Evolutionary conservation across 2,888 invertebrate species (phyloP).

Genomic region (Agriopis marginaria): DNA sequence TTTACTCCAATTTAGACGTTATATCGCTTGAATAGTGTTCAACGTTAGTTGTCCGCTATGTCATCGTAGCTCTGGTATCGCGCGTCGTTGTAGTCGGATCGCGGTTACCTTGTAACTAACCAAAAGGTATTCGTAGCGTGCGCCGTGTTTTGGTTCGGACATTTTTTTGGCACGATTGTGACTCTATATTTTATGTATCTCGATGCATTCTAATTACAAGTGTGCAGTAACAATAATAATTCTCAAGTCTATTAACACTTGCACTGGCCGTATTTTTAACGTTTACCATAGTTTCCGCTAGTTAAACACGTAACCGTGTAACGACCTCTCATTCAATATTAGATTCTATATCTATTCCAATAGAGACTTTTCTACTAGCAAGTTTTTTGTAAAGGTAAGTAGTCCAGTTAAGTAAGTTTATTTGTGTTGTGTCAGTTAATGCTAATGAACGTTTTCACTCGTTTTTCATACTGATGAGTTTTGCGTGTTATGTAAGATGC

Average conservation of each 20-base stretch:
- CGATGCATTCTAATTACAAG: neutral
- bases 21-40: too few species aligned
- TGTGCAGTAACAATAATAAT: conserved; percentile 33
- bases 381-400: conserved; percentile 11
- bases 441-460: conserved; percentile 38
- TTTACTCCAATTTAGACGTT: too few species aligned
- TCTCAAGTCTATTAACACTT: conserved; percentile 32
- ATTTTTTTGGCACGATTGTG: too few species aligned
- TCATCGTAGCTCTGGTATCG: too few species aligned
- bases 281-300: conserved; percentile 36
- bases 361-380: conserved; percentile 5
- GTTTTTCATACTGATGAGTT: conserved; percentile 25
- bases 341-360: conserved; percentile 12
- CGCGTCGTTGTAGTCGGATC: too few species aligned
- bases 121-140: too few species aligned
- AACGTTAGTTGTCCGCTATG: too few species aligned
- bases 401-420: conserved; percentile 24
- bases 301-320: conserved; percentile 36
- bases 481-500: conserved; percentile 14
- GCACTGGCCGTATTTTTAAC: conserved; percentile 34
- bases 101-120: too few species aligned
- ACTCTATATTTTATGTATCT: too few species aligned
- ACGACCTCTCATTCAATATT: conserved; percentile 18
- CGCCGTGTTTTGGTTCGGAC: too few species aligned
- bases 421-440: conserved; percentile 33